Percentiles rank a stretch among this genome's conserved stretches.
Conservation (phyloP, 2,113 vertebrate genomes). For the Baryphthengus martii region DNA sequence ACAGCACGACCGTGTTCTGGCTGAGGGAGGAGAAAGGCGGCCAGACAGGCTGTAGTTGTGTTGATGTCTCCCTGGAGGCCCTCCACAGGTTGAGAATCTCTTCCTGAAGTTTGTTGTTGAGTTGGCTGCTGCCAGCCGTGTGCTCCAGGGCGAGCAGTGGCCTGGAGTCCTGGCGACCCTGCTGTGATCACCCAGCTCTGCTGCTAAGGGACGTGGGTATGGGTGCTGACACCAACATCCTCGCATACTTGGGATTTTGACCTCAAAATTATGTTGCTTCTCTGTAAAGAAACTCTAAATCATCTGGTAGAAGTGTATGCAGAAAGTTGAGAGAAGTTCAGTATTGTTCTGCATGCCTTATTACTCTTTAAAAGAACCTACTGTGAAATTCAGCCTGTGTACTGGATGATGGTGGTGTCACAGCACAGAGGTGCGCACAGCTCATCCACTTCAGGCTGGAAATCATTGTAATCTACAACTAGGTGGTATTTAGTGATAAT, state of each 20-base stretch:
- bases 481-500: neutral
- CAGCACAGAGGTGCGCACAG: neutral
- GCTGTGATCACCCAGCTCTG: neutral
- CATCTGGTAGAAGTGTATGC: neutral
- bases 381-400: neutral
- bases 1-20: neutral
- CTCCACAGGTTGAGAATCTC: neutral
- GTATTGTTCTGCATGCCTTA: neutral
- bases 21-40: neutral
- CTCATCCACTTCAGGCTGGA: neutral
- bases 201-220: accelerated
- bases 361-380: neutral
- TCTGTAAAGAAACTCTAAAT: neutral
- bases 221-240: neutral
- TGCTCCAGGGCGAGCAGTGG: neutral
- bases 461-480: neutral
- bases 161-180: neutral
- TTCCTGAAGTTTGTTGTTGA: neutral
- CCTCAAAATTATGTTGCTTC: neutral
- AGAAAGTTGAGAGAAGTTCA: neutral
- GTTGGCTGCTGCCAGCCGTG: neutral
- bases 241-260: neutral
- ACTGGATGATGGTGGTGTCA: neutral
- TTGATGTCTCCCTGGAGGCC: neutral
- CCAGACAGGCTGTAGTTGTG: neutral